Percentiles rank a stretch among this genome's conserved stretches.
These are phyloP conservation scores for Hyposmocoma kahamanoa DNA, from an alignment of 1,140 invertebrate species.

Conservation along the genomic window DNA sequence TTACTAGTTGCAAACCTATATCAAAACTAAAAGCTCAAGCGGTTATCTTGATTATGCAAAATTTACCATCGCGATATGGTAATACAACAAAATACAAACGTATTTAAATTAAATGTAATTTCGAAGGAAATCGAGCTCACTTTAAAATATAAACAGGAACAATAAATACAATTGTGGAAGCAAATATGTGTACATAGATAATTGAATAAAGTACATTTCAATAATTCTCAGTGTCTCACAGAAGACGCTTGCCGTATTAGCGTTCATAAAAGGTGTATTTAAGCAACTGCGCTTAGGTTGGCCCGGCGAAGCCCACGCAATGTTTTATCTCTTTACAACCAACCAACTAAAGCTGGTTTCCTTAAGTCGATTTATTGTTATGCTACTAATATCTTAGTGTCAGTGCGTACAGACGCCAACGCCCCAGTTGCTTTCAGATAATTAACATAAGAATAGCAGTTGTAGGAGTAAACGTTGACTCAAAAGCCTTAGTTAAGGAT, in stretches of 20 bases:
- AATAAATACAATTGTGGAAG: too few relatives aligned
- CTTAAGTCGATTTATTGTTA: slow-evolving; percentile 57
- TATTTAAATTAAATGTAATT: too few relatives aligned
- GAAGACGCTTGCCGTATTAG: slow-evolving; percentile 29
- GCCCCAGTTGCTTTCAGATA: slow-evolving; percentile 43
- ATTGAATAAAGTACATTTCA: too few relatives aligned
- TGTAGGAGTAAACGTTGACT: slow-evolving; percentile 6
- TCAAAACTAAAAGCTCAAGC: slow-evolving; percentile 22
- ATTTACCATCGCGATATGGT: too few relatives aligned
- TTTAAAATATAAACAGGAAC: too few relatives aligned
- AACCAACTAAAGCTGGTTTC: slow-evolving; percentile 45
- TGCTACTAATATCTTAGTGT: slow-evolving; percentile 49
- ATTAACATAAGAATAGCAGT: slow-evolving; percentile 58
- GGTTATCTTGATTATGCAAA: slow-evolving; percentile 12
- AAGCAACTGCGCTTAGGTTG: slow-evolving; percentile 46
- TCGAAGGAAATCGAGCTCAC: too few relatives aligned
- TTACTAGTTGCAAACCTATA: slow-evolving; percentile 16
- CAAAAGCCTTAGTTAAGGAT: neutral
- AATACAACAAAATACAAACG: too few relatives aligned
- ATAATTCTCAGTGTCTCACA: slow-evolving; percentile 16
- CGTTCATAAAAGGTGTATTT: slow-evolving; percentile 52
- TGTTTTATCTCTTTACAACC: slow-evolving; percentile 55
- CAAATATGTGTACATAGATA: too few relatives aligned
- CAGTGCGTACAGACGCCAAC: slow-evolving; percentile 43
- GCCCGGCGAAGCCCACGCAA: slow-evolving; percentile 46